Conservation (phyloP, 2,113 vertebrate species). For the Alectura lathami region DNA sequence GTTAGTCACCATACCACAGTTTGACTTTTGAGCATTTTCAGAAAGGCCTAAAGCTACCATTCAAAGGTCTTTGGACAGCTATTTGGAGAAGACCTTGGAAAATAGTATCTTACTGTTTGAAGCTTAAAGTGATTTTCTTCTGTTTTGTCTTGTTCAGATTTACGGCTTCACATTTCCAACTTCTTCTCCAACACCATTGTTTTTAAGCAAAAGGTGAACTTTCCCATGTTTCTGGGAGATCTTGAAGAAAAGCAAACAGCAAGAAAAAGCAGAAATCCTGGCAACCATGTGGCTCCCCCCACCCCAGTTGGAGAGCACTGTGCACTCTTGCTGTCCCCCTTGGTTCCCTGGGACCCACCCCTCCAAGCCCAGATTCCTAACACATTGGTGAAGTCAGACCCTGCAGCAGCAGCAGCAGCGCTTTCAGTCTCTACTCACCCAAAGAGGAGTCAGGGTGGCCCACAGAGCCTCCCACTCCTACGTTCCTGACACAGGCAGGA, state of each 20-base stretch:
- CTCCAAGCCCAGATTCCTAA: background rate
- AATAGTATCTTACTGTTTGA: background rate
- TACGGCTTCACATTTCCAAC: background rate
- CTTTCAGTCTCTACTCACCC: background rate
- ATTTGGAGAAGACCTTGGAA: background rate
- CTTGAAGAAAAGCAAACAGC: background rate
- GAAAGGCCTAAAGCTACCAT: background rate
- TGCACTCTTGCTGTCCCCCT: accelerated
- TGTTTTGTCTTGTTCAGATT: background rate
- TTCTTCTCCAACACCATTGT: background rate
- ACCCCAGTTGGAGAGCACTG: background rate
- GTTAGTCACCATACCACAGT: background rate
- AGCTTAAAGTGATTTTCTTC: background rate
- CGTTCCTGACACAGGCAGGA: background rate
- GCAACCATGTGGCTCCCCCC: background rate
- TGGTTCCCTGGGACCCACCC: background rate
- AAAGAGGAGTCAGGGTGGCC: background rate
- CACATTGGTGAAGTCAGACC: background rate
- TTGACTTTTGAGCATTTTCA: background rate
- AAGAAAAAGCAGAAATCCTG: background rate
- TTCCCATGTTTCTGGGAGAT: background rate
- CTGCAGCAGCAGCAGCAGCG: background rate
- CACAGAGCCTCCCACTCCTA: background rate
- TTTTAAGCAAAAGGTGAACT: background rate
- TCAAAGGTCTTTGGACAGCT: background rate